Evolutionary conservation across 2,888 invertebrate species (phyloP).

Genomic region (Elmis aenea): DNA sequence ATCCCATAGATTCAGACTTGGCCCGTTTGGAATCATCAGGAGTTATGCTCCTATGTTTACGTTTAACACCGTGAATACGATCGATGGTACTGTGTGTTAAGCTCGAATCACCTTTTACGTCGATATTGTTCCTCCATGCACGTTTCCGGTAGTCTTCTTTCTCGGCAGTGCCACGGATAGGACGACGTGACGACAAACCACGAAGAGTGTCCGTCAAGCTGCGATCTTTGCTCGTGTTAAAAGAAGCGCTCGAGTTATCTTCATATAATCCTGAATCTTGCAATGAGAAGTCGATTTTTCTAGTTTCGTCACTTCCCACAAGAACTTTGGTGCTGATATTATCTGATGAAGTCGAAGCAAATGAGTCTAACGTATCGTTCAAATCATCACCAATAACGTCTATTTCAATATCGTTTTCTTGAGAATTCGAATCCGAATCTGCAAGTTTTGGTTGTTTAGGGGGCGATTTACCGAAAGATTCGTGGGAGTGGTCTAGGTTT

Average conservation of each 20-base stretch:
- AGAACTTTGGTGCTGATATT: slow-evolving; percentile 36
- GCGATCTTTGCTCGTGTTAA: slow-evolving; percentile 28
- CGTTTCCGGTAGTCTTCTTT: slow-evolving; percentile 11
- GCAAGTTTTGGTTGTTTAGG: too few species aligned
- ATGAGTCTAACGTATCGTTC: slow-evolving; percentile 13
- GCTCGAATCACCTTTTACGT: slow-evolving; percentile 10
- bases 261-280: slow-evolving; percentile 17
- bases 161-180: slow-evolving; percentile 15
- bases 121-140: slow-evolving; percentile 11
- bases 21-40: slow-evolving; percentile 34
- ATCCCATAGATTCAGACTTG: slow-evolving; percentile 27
- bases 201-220: slow-evolving; percentile 33
- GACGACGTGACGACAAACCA: slow-evolving; percentile 23
- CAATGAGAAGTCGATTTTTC: slow-evolving; percentile 30
- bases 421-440: neutral
- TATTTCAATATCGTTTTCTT: neutral
- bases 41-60: slow-evolving; percentile 32
- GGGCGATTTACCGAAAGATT: neutral
- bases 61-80: slow-evolving; percentile 30
- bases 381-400: slow-evolving; percentile 8
- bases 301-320: slow-evolving; percentile 36
- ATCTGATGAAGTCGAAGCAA: slow-evolving; percentile 16
- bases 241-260: slow-evolving; percentile 27
- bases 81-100: slow-evolving; percentile 31
- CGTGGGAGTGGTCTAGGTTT: neutral